Percentiles rank a stretch among this genome's conserved stretches.
phyloP scores from a whole-genome alignment of 2,888 invertebrate genomes.

The Zootermopsis nevadensis region DNA sequence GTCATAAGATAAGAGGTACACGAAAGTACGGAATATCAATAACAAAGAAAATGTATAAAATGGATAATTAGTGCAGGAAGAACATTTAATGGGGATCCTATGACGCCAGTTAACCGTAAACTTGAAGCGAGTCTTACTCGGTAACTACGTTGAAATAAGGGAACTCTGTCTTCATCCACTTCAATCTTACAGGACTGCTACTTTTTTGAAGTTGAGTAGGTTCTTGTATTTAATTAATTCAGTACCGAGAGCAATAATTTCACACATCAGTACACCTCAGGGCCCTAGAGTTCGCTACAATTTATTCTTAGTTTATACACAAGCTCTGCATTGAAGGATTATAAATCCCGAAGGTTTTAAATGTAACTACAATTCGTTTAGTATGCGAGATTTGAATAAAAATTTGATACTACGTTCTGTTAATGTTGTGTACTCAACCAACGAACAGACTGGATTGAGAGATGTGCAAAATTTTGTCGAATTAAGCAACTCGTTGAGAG shows the following conservation, averaged over 20 bases:
- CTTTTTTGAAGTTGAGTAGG: neutral
- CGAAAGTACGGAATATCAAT: no score
- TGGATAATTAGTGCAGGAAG: no score
- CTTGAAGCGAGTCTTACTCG: no score
- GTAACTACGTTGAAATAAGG: neutral
- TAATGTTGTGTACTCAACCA: neutral
- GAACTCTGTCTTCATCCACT: neutral
- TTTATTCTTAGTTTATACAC: constrained; percentile 22
- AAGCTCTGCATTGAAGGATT: neutral
- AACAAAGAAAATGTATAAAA: no score
- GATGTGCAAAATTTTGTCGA: neutral
- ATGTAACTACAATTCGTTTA: neutral
- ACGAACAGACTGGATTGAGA: neutral
- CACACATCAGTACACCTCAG: neutral
- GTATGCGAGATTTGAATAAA: neutral
- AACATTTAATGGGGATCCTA: no score
- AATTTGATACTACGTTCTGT: neutral
- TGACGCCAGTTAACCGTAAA: no score
- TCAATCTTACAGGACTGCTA: neutral
- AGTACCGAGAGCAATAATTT: neutral
- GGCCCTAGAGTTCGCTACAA: neutral
- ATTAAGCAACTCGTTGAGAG: no score
- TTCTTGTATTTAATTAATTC: neutral
- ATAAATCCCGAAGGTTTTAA: neutral
- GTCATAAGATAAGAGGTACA: no score